Evolutionary conservation across 2,797 vertebrate species (phyloP), one percentile per base, ranked within the genome.

Genomic region (Halcyon smyrnensis): DNA sequence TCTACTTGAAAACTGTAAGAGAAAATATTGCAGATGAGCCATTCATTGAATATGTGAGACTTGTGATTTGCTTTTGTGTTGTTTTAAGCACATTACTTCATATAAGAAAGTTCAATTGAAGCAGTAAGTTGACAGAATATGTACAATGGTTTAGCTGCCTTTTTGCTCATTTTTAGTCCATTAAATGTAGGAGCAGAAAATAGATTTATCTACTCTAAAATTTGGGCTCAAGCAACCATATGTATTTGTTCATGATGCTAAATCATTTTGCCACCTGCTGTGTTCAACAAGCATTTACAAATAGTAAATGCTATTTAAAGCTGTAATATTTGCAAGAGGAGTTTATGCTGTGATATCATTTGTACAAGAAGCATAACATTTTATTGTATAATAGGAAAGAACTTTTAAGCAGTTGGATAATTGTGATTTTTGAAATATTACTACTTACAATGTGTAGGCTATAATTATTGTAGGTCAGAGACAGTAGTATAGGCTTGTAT

Each of bases 211-310:
- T 95, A 63, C 94, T 97, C 79, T 97, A 95, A 97, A 98, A 97
- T 87, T 96, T 95, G 95, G 95, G 95, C 93, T 97, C 97, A 97
- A 95, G 96, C 88, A 98, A 96, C 96, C 96, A 87, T 97, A 96
- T 92, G 88, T 97, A 94, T 97, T 98, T 97, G 95, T 94, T 97
- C 97, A 64, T 96, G 93, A 96, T 97, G 96, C 93, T 97, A 97
- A 97, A 97, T 97, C 95, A 97, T 98, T 98, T 98, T 96, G 92
- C 95, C 90, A 86, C 97, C 97, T 77, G 87, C 98, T 97, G 97
- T 97, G 97, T 97, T 97, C 96, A 97, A 95, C 96, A 97, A 97
- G 91, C 83, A 76, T 95, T 94, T 96, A 81, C 93, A 94, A 97
- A 97, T 95, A 97, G 90, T 97, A 97, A 97, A 98, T 91, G 95